phyloP scores from a whole-genome alignment of 2,113 vertebrate genomes.

The Catharus bicknelli region DNA sequence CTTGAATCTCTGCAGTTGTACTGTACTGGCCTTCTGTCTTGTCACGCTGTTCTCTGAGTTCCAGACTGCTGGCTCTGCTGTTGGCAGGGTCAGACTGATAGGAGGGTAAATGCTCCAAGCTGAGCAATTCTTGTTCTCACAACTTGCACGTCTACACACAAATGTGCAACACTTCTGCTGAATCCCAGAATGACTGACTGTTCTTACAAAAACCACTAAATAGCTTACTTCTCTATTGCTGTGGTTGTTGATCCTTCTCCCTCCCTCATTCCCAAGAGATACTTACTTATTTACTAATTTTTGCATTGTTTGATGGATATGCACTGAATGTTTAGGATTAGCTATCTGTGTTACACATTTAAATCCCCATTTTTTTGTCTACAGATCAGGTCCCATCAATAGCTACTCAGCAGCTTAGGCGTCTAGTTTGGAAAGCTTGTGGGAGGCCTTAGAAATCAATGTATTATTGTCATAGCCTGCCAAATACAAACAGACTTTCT shows the following conservation, averaged over 20 bases:
- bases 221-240: conserved; percentile 35
- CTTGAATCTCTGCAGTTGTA: conserved; percentile 55
- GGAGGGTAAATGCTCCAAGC: not conserved
- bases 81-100: not conserved
- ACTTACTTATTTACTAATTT: not conserved
- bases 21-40: conserved; percentile 33
- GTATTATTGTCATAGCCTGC: not conserved
- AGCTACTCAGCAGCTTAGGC: not conserved
- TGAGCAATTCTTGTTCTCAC: conserved; percentile 10
- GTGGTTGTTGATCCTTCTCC: not conserved
- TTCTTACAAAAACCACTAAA: conserved; percentile 51
- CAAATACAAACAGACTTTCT: not conserved
- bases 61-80: not conserved
- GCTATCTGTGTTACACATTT: not conserved
- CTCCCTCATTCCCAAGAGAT: not conserved
- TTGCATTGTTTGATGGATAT: not conserved
- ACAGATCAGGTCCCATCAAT: not conserved
- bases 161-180: not conserved
- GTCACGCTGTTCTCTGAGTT: not conserved
- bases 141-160: not conserved
- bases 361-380: not conserved
- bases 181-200: conserved; percentile 6
- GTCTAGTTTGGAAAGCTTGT: not conserved
- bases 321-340: conserved; percentile 12
- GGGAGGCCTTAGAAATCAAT: not conserved